Conservation (phyloP, 2,888 invertebrate genomes). For the Drosophila paramelanica region DNA sequence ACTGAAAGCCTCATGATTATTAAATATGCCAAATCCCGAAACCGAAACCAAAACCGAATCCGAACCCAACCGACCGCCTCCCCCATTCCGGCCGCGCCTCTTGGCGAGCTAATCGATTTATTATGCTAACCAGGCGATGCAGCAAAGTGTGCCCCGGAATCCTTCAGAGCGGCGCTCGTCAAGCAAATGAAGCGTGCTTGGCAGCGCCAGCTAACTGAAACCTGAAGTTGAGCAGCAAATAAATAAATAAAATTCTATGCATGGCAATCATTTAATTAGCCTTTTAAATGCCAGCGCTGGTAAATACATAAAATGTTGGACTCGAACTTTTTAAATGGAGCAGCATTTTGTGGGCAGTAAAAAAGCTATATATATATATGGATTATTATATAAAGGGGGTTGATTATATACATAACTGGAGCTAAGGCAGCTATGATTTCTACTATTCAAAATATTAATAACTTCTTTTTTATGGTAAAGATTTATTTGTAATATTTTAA, state of each 20-base stretch:
- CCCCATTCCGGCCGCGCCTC: constrained; percentile 25
- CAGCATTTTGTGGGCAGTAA: not conserved
- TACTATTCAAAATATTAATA: too few species aligned
- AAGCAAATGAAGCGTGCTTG: constrained; percentile 70
- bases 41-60: constrained; percentile 29
- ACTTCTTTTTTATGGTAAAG: too few species aligned
- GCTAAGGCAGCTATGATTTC: too few species aligned
- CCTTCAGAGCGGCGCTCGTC: constrained; percentile 23
- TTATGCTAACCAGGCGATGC: constrained; percentile 81
- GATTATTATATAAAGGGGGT: not conserved
- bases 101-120: constrained; percentile 76
- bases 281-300: constrained; percentile 3
- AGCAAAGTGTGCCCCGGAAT: constrained; percentile 55
- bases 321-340: not conserved
- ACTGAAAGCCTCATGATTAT: constrained; percentile 71
- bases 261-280: constrained; percentile 47
- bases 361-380: not conserved
- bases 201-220: constrained; percentile 17
- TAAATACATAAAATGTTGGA: constrained; percentile 1
- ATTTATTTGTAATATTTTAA: too few species aligned
- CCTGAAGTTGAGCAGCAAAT: constrained; percentile 3
- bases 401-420: not conserved
- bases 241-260: constrained; percentile 10
- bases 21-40: constrained; percentile 75
- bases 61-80: constrained; percentile 9